Evolutionary conservation across 2,797 vertebrate genomes (phyloP), one percentile per base, ranked within the genome.

Genomic region (Falco berigora): DNA sequence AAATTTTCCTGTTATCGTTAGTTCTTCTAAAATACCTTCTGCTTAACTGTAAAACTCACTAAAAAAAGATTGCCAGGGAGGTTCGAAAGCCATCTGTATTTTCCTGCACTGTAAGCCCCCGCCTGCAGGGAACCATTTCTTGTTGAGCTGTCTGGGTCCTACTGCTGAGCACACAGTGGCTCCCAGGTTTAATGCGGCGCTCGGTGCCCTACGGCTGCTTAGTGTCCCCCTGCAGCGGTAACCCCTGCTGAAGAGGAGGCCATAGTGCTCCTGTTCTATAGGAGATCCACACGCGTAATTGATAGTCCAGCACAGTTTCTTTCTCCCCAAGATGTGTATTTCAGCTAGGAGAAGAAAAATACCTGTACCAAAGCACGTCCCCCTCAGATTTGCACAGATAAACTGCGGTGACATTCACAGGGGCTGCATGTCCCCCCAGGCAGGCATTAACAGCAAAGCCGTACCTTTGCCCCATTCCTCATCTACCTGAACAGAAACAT

Each of bases 1-100:
- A 58, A 16, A 12, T 85, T 55, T 79, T 91, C 81, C 67, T 38
- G 12, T 89, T 95, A 91, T 55, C 3, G 0, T 69, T 49, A 44
- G 11, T 74, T 84, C 40, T 83, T 92, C 72, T 82, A 34, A 74
- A 91, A 88, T 56, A 79, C 30, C 72, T 87, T 89, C 55, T 87
- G 74, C 67, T 77, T 67, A 74, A 69, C 56, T 0, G 0, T 67
- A 63, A 92, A 92, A 85, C 56, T 85, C 36, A 10, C 44, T 8
- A 40, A 40, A 27, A 74, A 85, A 49, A 66, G 42, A 68, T 27
- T 76, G 55, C 75, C 2, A 1, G 61, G 78, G 34, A 83, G 44
- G 64, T 72, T 38, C 74, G 86, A 68, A 91, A 91, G 58, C 13
- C 14, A 16, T 59, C 40, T 67, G 36, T 38, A 5, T 42, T 56